Base-by-base conservation (phyloP, 2,113 vertebrate species). In the Sphyrna mokarran region DNA sequence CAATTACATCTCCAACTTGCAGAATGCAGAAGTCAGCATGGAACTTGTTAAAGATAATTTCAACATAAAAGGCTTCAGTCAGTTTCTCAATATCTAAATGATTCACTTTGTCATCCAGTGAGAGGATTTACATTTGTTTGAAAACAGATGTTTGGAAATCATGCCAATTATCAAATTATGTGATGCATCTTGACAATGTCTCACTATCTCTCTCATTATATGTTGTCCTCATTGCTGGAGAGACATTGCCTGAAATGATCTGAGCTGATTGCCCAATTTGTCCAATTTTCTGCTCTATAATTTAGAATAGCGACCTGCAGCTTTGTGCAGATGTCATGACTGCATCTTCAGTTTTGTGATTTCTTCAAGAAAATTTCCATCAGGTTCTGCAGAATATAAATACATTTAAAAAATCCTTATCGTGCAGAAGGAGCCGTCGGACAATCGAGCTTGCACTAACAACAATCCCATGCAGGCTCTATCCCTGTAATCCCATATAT, bases 111-210 rank as follows among this genome's bases (percentile, higher is more conserved):
- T 37, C 14, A 13, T 83, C 78, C 78, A 83, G 14, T 83, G 78
- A 16, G 33, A 83, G 13, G 14, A 83, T 83, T 83, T n/a, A 83
- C 37, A 83, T 16, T 83, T 83, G n/a, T 83, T 83, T 83, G n/a
- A 37, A 83, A 83, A 83, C n/a, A 83, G 78, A 83, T 83, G 78
- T 83, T n/a, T 83, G 14, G n/a, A 83, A 83, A 37, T 83, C 78
- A 83, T 14, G 33, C n/a, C 33, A 83, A 37, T 83, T 83, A 37
- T 40, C 78, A 83, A 37, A 37, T 37, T 37, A 83, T 40, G 78
- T 14, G 40, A 37, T 18, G n/a, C 78, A 83, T 37, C n/a, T 83
- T 83, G 78, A 83, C 14, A 83, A 37, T 78, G 76, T 83, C 78
- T 83, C n/a, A 83, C 13, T n/a, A 37, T n/a, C n/a, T 83, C 18